Base-by-base conservation (phyloP, 53 echinoderm and acorn worm genomes). In the Echinometra lucunter region DNA sequence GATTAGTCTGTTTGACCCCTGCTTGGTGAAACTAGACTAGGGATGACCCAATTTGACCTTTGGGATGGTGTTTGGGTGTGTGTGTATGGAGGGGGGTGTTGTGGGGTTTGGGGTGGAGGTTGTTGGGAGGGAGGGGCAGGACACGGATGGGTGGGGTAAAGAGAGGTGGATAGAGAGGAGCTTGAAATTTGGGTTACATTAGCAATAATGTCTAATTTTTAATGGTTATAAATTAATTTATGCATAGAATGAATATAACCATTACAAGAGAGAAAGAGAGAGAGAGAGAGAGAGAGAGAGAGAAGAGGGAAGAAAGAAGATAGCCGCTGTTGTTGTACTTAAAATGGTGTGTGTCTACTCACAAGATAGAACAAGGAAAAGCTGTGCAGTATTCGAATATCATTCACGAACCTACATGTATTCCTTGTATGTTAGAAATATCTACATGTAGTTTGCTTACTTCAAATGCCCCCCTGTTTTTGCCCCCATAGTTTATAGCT, bases 1-100 rank as follows among this genome's bases (percentile, higher is more conserved):
- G 89, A 57, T 89, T 89, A 60, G 57, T 60, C 60, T 89, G 58
- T 60, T 57, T 89, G 89, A 89, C 89, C 89, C 60, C 89, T 30
- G 30, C 58, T 9, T 37, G 60, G 35, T 57, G 40, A 89, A 89
- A 58, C 58, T 15, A 89, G 89, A 58, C 57, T 57, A 2, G 4
- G 16, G 21, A 45, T 85, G 85, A 85, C 85, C 85, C 49, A 27
- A 6, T 1, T 3, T 85, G 85, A 85, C 85, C 85, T 85, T 85
- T 85, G 49, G 53, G 53, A 10, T 47, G 17, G 53, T 85, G 85
- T 21, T 9, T 45, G 83, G 83, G 38, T 16, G 81, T 78, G 40
- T 66, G 28, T 30, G 81, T 38, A 49, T 23, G 28, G 82, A 1
- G 47, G 23, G 82, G 47, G 37, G 78, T 6, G 40, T 40, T 18